Evolutionary conservation across 2,113 vertebrate species (phyloP), one percentile per base, ranked within the genome.

Genomic region (Syngnathus typhle): DNA sequence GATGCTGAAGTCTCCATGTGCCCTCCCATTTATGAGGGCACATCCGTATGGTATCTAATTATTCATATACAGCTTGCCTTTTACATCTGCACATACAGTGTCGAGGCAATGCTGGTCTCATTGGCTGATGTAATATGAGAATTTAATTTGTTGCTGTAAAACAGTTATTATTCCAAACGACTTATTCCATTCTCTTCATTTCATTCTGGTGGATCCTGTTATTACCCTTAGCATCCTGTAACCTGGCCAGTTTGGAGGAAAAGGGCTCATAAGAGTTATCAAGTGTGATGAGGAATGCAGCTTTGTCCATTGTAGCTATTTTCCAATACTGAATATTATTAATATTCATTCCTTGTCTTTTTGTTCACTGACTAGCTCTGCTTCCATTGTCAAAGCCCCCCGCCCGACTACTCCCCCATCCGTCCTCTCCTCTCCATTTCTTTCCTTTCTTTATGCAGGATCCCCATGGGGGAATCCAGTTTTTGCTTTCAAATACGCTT

Each of bases 401-500:
- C 36, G 37, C 1, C 18, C 36, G 36, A 1, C 19, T 36, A 7
- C 7, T 60, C 66, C 86, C 52, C 52, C 10, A 12, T 12, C 52
- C 88, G 88, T 85, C 47, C 73, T 78, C 60, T 82, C 80, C 79
- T 80, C 75, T 70, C 71, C 76, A 84, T 78, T 67, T 83, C 84
- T 77, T 72, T 72, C 72, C 70, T 81, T 87, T 84, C 75, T 86
- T 84, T 79, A 78, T 79, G 68, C 21, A 70, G 84, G 78, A 86
- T 86, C 88, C 89, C 90, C 87, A 78, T 81, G 86, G 89, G 55
- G 91, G 88, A 88, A 83, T 78, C 81, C 85, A 85, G 84, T 83
- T 90, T 89, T 62, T 85, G 80, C 82, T 88, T 90, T 89, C 85
- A 90, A 91, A 89, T 84, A 75, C 66, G 83, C 79, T 82, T 89